phyloP scores from a whole-genome alignment of 1,140 invertebrate genomes.

The Aradophagus sp. region DNA sequence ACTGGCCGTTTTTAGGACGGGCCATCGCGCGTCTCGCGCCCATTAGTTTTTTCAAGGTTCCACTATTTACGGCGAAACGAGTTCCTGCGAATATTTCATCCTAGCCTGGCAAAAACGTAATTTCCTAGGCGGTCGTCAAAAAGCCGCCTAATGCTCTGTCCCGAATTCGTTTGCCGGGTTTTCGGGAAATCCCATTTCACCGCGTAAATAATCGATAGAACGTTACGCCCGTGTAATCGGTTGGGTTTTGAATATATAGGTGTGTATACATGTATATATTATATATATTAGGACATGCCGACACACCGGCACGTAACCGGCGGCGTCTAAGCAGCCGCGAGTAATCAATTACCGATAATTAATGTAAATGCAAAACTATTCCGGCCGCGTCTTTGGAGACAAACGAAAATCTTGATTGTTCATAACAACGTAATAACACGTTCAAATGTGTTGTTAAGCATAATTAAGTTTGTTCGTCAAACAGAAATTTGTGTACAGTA shows the following conservation, averaged over 20 bases:
- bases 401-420: conserved; percentile 14
- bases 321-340: not conserved
- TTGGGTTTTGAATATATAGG: too few species aligned
- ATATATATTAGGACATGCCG: too few species aligned
- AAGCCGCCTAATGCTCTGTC: conserved; percentile 12
- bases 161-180: too few species aligned
- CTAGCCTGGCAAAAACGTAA: conserved; percentile 21
- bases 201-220: too few species aligned
- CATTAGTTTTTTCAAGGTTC: conserved; percentile 55
- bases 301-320: not conserved
- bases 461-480: conserved; percentile 43
- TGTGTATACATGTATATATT: too few species aligned
- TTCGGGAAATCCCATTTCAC: too few species aligned
- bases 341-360: conserved; percentile 23
- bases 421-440: conserved; percentile 29
- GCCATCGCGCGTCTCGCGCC: conserved; percentile 27
- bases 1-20: conserved; percentile 58
- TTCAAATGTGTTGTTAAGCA: conserved; percentile 22
- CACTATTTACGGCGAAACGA: conserved; percentile 55
- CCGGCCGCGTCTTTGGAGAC: conserved; percentile 1
- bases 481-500: conserved; percentile 37
- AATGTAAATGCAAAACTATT: conserved; percentile 11
- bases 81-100: conserved; percentile 57
- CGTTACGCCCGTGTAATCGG: too few species aligned
- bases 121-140: conserved; percentile 21